A percentile compares a stretch with the other conserved stretches of the same genome.
Evolutionary conservation across 2,113 vertebrate genomes (phyloP).

Genomic region (Eudyptes chrysolophus): DNA sequence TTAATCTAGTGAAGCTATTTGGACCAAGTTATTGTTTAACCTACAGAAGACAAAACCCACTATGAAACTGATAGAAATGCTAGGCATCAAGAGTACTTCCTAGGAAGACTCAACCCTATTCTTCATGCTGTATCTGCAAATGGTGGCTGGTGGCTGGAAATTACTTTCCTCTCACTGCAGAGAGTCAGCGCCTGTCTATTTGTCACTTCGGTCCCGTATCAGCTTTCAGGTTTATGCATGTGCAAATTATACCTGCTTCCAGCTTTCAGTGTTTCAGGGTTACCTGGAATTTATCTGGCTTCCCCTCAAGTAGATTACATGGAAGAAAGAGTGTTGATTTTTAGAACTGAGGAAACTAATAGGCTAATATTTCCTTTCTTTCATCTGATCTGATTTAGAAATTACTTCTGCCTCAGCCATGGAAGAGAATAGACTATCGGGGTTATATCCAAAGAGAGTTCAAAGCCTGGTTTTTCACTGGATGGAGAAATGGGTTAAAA

Average conservation of each 20-base stretch:
- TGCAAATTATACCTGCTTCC: neutral
- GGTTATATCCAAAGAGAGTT: neutral
- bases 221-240: neutral
- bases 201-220: neutral
- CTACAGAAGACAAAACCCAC: neutral
- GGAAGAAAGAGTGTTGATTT: constrained; percentile 3
- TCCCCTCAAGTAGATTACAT: neutral
- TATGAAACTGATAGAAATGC: neutral
- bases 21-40: neutral
- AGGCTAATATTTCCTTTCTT: constrained; percentile 38
- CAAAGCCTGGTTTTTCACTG: constrained; percentile 1
- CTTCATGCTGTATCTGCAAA: neutral
- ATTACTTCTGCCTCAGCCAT: neutral
- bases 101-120: neutral
- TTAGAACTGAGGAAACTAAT: neutral
- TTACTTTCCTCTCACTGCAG: neutral
- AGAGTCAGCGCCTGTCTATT: neutral
- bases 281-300: constrained; percentile 1
- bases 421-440: neutral
- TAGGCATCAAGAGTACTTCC: neutral
- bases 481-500: constrained; percentile 29
- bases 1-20: neutral
- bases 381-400: constrained; percentile 36
- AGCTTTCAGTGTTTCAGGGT: neutral
- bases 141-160: neutral